phyloP scores from a whole-genome alignment of 2,113 vertebrate species.

The Leptosomus discolor region DNA sequence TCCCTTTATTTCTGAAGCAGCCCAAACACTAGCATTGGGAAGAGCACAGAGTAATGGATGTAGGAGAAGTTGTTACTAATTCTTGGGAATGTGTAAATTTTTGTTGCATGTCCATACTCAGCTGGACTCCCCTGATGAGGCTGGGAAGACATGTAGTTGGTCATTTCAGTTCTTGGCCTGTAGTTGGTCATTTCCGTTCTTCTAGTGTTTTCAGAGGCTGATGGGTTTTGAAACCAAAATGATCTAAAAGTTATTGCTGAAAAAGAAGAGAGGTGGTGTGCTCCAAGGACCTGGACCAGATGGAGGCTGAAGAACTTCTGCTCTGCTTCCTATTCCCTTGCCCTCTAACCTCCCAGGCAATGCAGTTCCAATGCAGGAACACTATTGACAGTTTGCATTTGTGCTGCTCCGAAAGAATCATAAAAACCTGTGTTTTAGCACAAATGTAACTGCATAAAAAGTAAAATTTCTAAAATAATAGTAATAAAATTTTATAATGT shows the following conservation, averaged over 20 bases:
- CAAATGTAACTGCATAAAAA: background rate
- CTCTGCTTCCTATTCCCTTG: background rate
- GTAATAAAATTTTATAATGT: background rate
- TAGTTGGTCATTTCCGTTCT: background rate
- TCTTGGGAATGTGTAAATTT: background rate
- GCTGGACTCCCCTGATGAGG: background rate
- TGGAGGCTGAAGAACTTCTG: background rate
- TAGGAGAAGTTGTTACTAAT: background rate
- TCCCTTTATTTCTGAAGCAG: background rate
- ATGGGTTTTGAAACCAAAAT: background rate
- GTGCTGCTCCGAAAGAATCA: background rate
- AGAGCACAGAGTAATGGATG: background rate
- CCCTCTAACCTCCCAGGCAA: background rate
- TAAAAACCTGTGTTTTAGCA: background rate
- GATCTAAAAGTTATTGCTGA: background rate
- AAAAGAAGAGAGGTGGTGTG: background rate
- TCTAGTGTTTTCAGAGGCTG: background rate
- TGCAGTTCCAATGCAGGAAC: background rate
- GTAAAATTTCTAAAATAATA: background rate
- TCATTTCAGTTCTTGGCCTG: background rate
- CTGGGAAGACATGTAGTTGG: background rate
- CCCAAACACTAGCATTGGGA: background rate
- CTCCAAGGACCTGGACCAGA: background rate
- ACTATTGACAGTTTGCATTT: background rate
- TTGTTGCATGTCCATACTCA: background rate